phyloP scores from a whole-genome alignment of 1,140 invertebrate species.

The Monomorium pharaonis region DNA sequence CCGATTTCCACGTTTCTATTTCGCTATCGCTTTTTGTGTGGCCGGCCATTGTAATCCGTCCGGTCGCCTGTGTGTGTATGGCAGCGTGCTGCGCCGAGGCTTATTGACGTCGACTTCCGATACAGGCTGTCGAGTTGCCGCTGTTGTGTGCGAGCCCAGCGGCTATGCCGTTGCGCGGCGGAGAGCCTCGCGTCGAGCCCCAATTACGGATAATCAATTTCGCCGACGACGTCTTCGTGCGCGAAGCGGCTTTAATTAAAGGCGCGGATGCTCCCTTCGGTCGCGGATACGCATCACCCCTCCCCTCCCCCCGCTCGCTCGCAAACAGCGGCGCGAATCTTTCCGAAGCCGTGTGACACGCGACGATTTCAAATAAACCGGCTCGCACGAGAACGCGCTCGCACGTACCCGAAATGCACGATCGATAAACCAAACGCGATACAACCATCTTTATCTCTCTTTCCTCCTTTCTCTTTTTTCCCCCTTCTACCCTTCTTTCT shows the following conservation, averaged over 20 bases:
- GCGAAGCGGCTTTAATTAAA: constrained; percentile 72
- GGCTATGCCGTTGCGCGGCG: neutral
- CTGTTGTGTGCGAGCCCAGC: neutral
- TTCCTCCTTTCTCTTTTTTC: neutral
- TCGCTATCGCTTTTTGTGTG: constrained; percentile 46
- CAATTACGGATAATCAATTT: constrained; percentile 74
- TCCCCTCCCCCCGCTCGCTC: constrained; percentile 11
- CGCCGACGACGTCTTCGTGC: constrained; percentile 68
- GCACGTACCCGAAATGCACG: constrained; percentile 6
- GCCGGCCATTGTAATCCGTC: constrained; percentile 49
- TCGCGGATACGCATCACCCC: constrained; percentile 36
- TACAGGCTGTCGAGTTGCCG: constrained; percentile 64
- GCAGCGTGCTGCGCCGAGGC: constrained; percentile 37
- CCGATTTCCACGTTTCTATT: constrained; percentile 56
- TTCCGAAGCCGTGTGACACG: neutral
- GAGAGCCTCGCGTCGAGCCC: constrained; percentile 37
- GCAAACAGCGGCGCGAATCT: neutral
- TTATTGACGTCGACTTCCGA: constrained; percentile 68
- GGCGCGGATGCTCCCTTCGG: constrained; percentile 58
- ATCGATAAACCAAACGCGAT: constrained; percentile 57
- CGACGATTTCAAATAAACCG: constrained; percentile 33
- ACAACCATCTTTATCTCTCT: neutral
- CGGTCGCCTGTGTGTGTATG: constrained; percentile 54
- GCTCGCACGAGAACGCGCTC: neutral
- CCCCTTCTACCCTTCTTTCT: neutral